phyloP scores from a whole-genome alignment of 2,888 invertebrate species.

The Macropis europaea region DNA sequence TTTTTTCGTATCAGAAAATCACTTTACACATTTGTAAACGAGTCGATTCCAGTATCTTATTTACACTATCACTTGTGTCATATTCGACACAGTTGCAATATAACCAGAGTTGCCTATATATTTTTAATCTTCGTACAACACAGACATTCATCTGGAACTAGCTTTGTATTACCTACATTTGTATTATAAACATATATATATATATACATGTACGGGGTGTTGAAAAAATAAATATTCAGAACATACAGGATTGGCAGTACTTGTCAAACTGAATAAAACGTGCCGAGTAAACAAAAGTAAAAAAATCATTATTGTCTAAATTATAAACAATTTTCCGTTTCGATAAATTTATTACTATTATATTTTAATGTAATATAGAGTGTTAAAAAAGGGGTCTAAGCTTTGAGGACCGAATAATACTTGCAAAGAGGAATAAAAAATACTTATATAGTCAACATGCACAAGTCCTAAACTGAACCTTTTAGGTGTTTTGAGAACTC shows the following conservation, averaged over 20 bases:
- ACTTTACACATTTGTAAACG: neutral
- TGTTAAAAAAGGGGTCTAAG: no score
- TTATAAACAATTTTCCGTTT: no score
- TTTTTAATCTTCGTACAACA: conserved; percentile 33
- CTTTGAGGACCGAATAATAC: no score
- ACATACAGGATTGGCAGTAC: no score
- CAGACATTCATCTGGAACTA: conserved; percentile 32
- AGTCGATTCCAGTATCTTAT: conserved; percentile 12
- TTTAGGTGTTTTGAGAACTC: no score
- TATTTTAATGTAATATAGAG: no score
- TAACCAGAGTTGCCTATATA: conserved; percentile 22
- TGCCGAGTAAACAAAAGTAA: no score
- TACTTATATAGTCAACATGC: neutral
- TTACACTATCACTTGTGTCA: conserved; percentile 24
- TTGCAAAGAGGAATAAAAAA: neutral
- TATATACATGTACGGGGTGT: neutral
- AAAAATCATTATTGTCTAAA: no score
- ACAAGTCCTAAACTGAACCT: no score
- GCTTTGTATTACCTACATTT: conserved; percentile 38
- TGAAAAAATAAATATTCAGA: no score
- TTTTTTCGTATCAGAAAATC: neutral
- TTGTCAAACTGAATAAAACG: no score
- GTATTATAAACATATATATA: conserved; percentile 19
- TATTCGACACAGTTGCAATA: conserved; percentile 27
- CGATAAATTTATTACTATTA: no score